phyloP scores from a whole-genome alignment of 2,888 invertebrate species.

The Drosophila hamatofila region DNA sequence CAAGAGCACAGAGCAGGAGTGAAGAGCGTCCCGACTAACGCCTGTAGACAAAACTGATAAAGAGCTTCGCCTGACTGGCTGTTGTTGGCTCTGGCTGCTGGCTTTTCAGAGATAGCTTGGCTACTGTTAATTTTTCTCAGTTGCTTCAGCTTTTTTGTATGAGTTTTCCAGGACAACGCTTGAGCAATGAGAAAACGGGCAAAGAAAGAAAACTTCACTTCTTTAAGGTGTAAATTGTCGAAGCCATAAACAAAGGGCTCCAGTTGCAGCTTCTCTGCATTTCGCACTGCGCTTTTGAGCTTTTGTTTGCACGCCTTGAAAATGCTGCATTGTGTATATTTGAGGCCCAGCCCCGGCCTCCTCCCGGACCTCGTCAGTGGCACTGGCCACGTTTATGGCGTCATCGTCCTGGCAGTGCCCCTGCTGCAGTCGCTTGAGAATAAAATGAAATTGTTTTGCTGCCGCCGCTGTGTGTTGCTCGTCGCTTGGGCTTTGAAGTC shows the following conservation, averaged over 20 bases:
- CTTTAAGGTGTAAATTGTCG: constrained; percentile 83
- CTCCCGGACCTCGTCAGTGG: background rate
- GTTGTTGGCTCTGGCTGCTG: constrained; percentile 18
- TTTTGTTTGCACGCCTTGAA: constrained; percentile 71
- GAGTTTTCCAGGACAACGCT: constrained; percentile 26
- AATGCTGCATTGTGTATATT: constrained; percentile 72
- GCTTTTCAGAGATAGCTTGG: constrained; percentile 52
- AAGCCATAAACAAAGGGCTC: constrained; percentile 80
- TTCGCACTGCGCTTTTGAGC: constrained; percentile 53
- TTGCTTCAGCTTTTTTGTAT: background rate
- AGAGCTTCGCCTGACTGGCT: constrained; percentile 28
- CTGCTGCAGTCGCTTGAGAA: constrained; percentile 46
- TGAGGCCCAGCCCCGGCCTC: constrained; percentile 25
- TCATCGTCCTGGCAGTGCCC: constrained; percentile 18
- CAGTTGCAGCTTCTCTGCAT: constrained; percentile 11
- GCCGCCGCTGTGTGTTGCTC: constrained; percentile 29
- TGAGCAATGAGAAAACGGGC: constrained; percentile 19
- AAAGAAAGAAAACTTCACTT: constrained; percentile 45
- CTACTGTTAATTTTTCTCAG: constrained; percentile 49
- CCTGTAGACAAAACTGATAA: constrained; percentile 72
- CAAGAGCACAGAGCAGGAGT: constrained; percentile 2
- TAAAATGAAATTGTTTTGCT: constrained; percentile 78
- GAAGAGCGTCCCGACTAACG: constrained; percentile 51
- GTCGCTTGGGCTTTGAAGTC: constrained; percentile 60
- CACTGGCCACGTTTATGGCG: constrained; percentile 39